A percentile compares a stretch with the other conserved stretches of the same genome.
These are phyloP conservation scores for Palythoa caribaeorum DNA, from an alignment of 92 coral and sea anemone genomes.

Conservation along the genomic window DNA sequence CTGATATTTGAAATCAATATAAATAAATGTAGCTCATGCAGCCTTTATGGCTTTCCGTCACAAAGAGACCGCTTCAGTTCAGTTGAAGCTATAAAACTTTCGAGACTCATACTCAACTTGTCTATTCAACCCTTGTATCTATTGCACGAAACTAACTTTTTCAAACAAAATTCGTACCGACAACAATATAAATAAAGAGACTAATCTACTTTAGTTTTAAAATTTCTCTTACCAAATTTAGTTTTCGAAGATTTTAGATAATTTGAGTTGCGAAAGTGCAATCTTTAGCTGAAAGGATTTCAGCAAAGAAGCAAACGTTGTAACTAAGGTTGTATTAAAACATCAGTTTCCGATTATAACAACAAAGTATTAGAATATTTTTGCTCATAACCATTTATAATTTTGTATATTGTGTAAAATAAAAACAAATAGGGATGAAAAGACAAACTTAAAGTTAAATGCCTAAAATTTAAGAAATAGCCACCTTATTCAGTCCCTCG, in stretches of 20 bases:
- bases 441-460: background rate
- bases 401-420: background rate
- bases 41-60: background rate
- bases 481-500: background rate
- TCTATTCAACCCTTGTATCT: background rate
- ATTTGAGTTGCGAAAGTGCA: conserved; percentile 5
- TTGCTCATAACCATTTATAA: background rate
- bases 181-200: background rate
- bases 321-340: background rate
- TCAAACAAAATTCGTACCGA: background rate
- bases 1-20: conserved; percentile 6
- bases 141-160: background rate
- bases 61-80: conserved; percentile 24
- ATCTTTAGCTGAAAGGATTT: background rate
- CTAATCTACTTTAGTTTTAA: background rate
- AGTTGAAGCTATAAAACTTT: background rate
- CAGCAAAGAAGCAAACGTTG: background rate
- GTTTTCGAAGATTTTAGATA: background rate
- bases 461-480: background rate
- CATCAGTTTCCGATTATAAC: background rate
- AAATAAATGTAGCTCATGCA: background rate
- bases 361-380: background rate
- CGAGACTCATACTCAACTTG: background rate
- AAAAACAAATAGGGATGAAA: background rate
- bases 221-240: background rate